Base-by-base conservation (phyloP, 2,113 vertebrate genomes). In the Gavia stellata region DNA sequence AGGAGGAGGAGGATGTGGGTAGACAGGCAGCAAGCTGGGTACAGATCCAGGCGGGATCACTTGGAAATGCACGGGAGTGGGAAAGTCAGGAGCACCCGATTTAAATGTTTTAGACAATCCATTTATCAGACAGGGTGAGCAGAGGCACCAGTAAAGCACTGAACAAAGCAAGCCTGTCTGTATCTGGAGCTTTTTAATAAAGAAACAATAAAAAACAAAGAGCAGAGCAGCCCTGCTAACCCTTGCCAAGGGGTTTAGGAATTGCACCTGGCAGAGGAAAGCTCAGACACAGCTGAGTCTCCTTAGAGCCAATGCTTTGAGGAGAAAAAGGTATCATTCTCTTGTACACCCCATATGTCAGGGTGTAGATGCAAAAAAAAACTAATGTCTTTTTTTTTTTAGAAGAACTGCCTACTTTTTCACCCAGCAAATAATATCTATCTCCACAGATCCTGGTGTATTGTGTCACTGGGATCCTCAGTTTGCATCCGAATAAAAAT, bases 241-340 rank as follows among this genome's bases (percentile, higher is more conserved):
- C 52, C 89, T 65, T 93, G 95, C 95, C 96, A 96, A 93, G 65
- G 58, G 91, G 52, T 34, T 86, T 62, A 72, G 95, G 86, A 65
- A 49, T 72, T 50, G 31, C 75, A 77, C 95, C 96, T 95, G 94
- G 96, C 94, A 81, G 72, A 59, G 93, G 86, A 87, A 81, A 81
- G 93, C 88, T 75, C 73, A 93, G 72, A 31, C 79, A 56, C 75
- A 61, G 78, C 19, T 55, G 65, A 81, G 71, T 47, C 83, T 90
- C 61, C 44, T 81, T 7, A 1, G 88, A 96, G 84, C 83, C 56
- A 90, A 36, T 8, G 33, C 55, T 88, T 68, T 33, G 81, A 77
- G 61, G 49, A 92, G 78, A 44, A 62, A 58, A 71, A 85, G 36
- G 56, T 38, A 52, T 42, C 2, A 0, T 44, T n/a, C 42, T 50